A percentile compares a stretch with the other conserved stretches of the same genome.
phyloP scores from a whole-genome alignment of 2,797 vertebrate species.

The Sylvia borin region DNA sequence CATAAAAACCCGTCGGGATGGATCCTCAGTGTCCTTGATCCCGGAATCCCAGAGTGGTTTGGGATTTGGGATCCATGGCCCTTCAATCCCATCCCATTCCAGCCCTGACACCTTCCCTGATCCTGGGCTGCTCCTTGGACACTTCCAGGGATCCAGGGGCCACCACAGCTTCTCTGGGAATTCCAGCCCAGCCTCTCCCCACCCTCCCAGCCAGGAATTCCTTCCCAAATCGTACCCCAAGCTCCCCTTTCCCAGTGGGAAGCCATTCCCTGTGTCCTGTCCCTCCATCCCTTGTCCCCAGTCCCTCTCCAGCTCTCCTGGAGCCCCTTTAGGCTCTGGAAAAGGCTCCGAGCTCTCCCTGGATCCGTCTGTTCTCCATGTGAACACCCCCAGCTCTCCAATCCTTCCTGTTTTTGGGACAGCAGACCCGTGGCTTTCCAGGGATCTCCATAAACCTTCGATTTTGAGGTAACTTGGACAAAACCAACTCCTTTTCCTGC shows the following conservation, averaged over 20 bases:
- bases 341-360: background rate
- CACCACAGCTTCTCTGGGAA: no score
- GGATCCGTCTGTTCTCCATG: background rate
- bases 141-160: background rate
- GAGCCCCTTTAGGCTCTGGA: rapidly evolving
- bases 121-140: background rate
- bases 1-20: background rate
- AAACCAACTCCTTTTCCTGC: rapidly evolving
- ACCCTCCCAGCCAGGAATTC: background rate
- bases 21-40: background rate
- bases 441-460: rapidly evolving
- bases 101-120: background rate
- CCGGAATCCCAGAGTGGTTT: background rate
- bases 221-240: no score
- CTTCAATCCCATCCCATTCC: background rate
- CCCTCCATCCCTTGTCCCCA: background rate
- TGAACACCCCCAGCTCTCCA: rapidly evolving
- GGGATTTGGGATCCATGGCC: background rate
- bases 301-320: background rate
- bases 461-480: background rate
- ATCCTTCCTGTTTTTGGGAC: background rate
- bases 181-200: background rate
- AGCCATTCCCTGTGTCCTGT: background rate
- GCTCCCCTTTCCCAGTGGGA: background rate
- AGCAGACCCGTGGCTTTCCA: background rate